These are phyloP conservation scores for Oscheius sp. DNA, from an alignment of 2,888 invertebrate genomes.

Conservation along the genomic window DNA sequence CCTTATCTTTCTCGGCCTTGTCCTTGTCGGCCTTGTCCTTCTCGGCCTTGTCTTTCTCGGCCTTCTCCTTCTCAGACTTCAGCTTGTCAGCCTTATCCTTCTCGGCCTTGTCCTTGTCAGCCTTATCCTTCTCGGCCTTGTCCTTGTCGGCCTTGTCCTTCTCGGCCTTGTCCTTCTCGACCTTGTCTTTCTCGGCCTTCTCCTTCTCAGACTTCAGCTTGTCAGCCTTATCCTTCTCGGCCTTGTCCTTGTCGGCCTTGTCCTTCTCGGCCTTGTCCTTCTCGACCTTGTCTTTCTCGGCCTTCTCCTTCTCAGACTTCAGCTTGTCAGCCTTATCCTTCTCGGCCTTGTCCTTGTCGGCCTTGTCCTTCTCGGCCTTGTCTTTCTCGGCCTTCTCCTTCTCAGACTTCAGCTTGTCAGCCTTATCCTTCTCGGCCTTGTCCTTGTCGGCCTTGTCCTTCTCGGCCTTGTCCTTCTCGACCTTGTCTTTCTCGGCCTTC, in stretches of 20 bases:
- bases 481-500: background rate
- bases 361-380: background rate
- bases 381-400: slow-evolving; percentile 10
- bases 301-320: slow-evolving; percentile 11
- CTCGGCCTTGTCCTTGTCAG: background rate
- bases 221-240: background rate
- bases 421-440: background rate
- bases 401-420: background rate
- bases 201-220: background rate
- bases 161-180: background rate
- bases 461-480: slow-evolving; percentile 12
- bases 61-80: slow-evolving; percentile 12
- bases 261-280: slow-evolving; percentile 2
- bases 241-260: background rate
- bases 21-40: slow-evolving; percentile 9
- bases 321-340: slow-evolving; percentile 5
- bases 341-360: slow-evolving; percentile 9
- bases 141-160: background rate
- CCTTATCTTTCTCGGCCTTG: slow-evolving; percentile 3
- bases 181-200: background rate
- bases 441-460: slow-evolving; percentile 3
- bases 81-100: slow-evolving; percentile 1
- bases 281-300: background rate
- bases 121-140: background rate
- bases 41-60: slow-evolving; percentile 8